These are phyloP conservation scores for Callopanchax toddi DNA, from an alignment of 2,113 vertebrate species.

Conservation along the genomic window DNA sequence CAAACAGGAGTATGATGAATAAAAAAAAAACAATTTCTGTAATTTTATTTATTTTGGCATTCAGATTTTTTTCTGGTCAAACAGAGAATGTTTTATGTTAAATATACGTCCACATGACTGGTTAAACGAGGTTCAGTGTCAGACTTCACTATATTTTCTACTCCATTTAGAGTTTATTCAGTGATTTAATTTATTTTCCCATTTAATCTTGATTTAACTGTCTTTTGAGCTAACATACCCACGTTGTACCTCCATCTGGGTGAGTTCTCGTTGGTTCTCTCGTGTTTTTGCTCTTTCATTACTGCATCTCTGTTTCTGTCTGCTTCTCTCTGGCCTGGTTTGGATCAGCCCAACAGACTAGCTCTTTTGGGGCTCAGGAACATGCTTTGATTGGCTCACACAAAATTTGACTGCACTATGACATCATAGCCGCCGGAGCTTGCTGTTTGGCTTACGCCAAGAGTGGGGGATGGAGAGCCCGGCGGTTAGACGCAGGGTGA, in stretches of 20 bases:
- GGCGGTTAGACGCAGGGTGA: slow-evolving; percentile 56
- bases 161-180: not conserved
- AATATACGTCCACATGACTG: too few relatives aligned
- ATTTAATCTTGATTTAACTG: not conserved
- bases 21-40: too few relatives aligned
- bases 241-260: not conserved
- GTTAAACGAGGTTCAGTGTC: not conserved
- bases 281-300: slow-evolving; percentile 28
- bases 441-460: slow-evolving; percentile 62
- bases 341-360: slow-evolving; percentile 67
- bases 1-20: too few relatives aligned
- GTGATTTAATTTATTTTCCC: not conserved
- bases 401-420: slow-evolving; percentile 78
- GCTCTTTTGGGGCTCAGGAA: slow-evolving; percentile 70
- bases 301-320: slow-evolving; percentile 22
- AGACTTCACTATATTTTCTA: not conserved
- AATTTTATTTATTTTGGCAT: too few relatives aligned
- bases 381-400: slow-evolving; percentile 74
- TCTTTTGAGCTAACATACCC: not conserved
- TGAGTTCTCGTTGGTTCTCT: slow-evolving; percentile 17
- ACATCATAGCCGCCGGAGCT: slow-evolving; percentile 63
- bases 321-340: slow-evolving; percentile 70
- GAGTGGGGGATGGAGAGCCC: slow-evolving; percentile 53
- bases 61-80: too few relatives aligned
- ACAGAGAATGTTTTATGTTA: too few relatives aligned